Base-by-base conservation (phyloP, 2,888 invertebrate genomes). In the Ectropis crepuscularia region DNA sequence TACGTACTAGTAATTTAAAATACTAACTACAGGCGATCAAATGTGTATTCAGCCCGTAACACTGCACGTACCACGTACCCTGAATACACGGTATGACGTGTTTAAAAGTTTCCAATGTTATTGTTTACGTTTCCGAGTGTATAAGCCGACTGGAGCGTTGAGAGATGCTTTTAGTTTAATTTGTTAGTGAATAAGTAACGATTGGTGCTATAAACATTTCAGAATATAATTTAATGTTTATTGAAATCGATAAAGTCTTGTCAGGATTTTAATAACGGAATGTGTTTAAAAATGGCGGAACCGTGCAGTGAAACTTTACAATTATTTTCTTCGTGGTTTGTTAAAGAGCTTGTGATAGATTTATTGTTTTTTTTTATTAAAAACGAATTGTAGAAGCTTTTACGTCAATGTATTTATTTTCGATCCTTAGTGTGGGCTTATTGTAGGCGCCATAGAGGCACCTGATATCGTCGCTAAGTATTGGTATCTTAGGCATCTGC, bases 31-130 rank as follows among this genome's bases (percentile, higher is more conserved):
- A 47, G 4, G 28, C 36, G 36, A 36, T 36, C n/a, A 28, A 36
- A 11, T 38, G 51, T 51, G 42, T 51, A n/a, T 51, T 10, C 61
- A 41, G 55, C 39, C 5, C 39, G 12, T 36, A 38, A 50, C 51
- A 53, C 45, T 12, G 28, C 39, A 38, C 57, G 61, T 55, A 59
- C 53, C 39, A 38, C 57, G 61, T 55, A 59, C 53, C 37, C 51
- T 75, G 75, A 74, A 67, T 70, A 78, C 76, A 78, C 73, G 80
- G 80, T 83, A 87, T 83, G 86, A 87, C 81, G 86, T 83, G 87
- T 90, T 90, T 87, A 90, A 91, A 90, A 90, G 89, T 88, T 89
- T 88, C 82, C 82, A 75, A 78, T 90, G 89, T 90, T 91, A 88
- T 90, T 91, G 90, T 91, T 91, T 91, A 89, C 80, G 81, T 78